Conservation (phyloP, 2,797 vertebrate species). For the Sandelia bainsii region DNA sequence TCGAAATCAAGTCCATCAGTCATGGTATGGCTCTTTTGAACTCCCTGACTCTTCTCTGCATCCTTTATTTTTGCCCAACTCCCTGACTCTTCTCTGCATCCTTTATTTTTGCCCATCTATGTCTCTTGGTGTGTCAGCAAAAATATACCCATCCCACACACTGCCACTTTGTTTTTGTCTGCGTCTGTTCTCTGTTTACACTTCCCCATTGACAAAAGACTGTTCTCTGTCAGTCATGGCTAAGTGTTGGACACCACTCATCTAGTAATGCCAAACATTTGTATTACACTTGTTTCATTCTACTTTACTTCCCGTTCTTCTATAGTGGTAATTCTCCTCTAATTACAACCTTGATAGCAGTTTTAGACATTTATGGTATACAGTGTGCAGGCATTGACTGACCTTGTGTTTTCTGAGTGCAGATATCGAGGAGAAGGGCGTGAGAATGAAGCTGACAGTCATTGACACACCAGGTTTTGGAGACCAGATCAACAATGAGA, state of each 20-base stretch:
- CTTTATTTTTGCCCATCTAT: not conserved
- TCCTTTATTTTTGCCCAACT: too few species aligned
- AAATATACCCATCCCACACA: not conserved
- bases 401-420: slow-evolving; percentile 36
- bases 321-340: too few species aligned
- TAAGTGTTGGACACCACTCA: not conserved
- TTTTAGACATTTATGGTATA: not conserved
- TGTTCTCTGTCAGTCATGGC: not conserved
- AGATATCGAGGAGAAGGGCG: slow-evolving; percentile 98
- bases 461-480: slow-evolving; percentile 98
- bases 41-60: not conserved
- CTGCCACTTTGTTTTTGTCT: not conserved
- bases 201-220: not conserved
- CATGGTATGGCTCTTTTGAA: slow-evolving; percentile 83
- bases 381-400: slow-evolving; percentile 2
- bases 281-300: not conserved
- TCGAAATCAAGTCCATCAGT: slow-evolving; percentile 98
- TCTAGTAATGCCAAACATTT: slow-evolving; percentile 1
- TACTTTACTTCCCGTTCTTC: not conserved
- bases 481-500: slow-evolving; percentile 99
- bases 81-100: not conserved
- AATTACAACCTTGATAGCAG: not conserved
- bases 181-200: not conserved
- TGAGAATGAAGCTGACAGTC: slow-evolving; percentile 98
- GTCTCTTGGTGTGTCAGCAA: slow-evolving; percentile 4